A percentile compares a stretch with the other conserved stretches of the same genome.
These are phyloP conservation scores for Cassiopea xamachana DNA, from an alignment of 30 jellyfish, hydroid and myxozoan species.

Conservation along the genomic window DNA sequence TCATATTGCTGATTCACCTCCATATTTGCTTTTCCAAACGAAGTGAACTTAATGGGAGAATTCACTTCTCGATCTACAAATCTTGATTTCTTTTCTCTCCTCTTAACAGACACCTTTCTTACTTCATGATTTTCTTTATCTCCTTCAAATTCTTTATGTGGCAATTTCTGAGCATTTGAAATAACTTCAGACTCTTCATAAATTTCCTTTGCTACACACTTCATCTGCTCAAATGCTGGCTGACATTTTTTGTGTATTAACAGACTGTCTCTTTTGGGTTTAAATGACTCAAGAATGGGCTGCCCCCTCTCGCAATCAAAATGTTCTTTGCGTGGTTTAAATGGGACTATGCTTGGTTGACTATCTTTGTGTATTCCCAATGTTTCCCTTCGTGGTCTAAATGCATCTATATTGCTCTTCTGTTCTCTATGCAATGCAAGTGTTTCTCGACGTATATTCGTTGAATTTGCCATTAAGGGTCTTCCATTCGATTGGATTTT, in stretches of 20 bases:
- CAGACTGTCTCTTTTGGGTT: slow-evolving; percentile 72
- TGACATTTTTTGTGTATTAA: slow-evolving; percentile 57
- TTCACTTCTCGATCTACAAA: slow-evolving; percentile 26
- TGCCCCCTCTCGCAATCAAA: slow-evolving; percentile 41
- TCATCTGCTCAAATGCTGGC: slow-evolving; percentile 47
- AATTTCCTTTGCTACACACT: slow-evolving; percentile 57
- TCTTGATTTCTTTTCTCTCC: not conserved
- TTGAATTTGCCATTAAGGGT: slow-evolving; percentile 10
- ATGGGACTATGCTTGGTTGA: slow-evolving; percentile 53
- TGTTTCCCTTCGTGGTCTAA: slow-evolving; percentile 71
- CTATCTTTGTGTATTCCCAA: slow-evolving; percentile 38
- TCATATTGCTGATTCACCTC: not conserved
- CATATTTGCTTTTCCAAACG: slow-evolving; percentile 33
- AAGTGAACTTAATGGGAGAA: slow-evolving; percentile 51
- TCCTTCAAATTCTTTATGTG: not conserved
- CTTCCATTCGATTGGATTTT: slow-evolving; percentile 46
- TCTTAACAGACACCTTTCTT: too few relatives aligned
- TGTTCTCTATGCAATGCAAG: slow-evolving; percentile 61
- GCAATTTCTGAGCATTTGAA: not conserved
- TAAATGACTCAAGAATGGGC: slow-evolving; percentile 69
- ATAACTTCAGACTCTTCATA: slow-evolving; percentile 43
- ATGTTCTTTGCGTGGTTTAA: slow-evolving; percentile 57
- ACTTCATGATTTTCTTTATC: slow-evolving; percentile 22
- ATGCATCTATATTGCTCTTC: slow-evolving; percentile 41
- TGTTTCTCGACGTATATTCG: slow-evolving; percentile 51